Conservation (phyloP, 2,888 invertebrate species). For the Epinotia bilunana region DNA sequence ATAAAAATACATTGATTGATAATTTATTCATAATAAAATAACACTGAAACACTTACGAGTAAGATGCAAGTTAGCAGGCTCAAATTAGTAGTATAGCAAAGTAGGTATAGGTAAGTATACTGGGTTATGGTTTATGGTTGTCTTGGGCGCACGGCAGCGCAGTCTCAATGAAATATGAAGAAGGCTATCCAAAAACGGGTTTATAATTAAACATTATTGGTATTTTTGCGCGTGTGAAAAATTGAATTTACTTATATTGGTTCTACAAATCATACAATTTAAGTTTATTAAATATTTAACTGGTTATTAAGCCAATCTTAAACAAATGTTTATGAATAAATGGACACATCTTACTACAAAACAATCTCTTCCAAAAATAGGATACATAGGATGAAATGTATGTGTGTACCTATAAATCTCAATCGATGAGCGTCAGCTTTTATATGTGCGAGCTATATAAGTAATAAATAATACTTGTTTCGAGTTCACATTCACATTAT, state of each 20-base stretch:
- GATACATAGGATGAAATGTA: not conserved
- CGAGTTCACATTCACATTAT: not conserved
- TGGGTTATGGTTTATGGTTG: not conserved
- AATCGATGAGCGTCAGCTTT: not conserved
- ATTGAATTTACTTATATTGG: not conserved
- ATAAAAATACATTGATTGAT: slow-evolving; percentile 58
- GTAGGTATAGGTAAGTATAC: not conserved
- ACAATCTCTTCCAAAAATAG: not conserved
- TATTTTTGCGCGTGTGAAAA: not conserved
- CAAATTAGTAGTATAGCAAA: too few species aligned
- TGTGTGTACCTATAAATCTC: not conserved
- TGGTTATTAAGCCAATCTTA: not conserved
- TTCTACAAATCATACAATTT: not conserved
- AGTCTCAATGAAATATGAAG: too few species aligned
- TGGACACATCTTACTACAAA: not conserved
- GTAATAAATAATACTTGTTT: not conserved
- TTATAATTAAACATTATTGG: too few species aligned
- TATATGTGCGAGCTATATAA: not conserved
- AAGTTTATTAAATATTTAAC: not conserved
- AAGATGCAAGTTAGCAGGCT: not conserved
- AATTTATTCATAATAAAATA: slow-evolving; percentile 35
- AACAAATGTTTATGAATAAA: not conserved
- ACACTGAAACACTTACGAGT: slow-evolving; percentile 24
- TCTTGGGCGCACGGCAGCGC: not conserved
- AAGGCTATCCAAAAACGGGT: too few species aligned